Conservation (phyloP, 2,888 invertebrate species). For the Andrena trimmerana region DNA sequence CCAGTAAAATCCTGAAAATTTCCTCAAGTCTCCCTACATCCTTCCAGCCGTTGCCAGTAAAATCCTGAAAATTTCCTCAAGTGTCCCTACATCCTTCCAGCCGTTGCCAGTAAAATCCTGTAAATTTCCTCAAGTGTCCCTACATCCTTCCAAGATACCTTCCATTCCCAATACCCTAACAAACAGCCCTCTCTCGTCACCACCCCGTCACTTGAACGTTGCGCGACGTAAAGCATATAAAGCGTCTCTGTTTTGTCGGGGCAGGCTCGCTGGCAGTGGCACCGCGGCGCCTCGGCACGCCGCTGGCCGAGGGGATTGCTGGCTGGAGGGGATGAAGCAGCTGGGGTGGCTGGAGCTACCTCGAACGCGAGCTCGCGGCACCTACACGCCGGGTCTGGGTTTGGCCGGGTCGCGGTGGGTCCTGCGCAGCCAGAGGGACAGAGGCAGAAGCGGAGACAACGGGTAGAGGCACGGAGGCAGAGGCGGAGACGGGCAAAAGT, state of each 20-base stretch:
- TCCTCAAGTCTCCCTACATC: no score
- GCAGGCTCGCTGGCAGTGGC: conserved; percentile 22
- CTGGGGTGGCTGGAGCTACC: conserved; percentile 76
- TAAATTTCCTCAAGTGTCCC: neutral
- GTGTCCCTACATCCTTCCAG: no score
- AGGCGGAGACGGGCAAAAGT: conserved; percentile 38
- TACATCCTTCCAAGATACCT: no score
- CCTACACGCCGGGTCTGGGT: conserved; percentile 78
- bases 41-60: neutral
- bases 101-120: neutral
- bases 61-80: neutral
- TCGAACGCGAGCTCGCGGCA: conserved; percentile 76
- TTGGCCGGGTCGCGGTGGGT: conserved; percentile 79
- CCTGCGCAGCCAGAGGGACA: conserved; percentile 71
- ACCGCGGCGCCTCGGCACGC: conserved; percentile 29
- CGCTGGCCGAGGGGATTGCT: conserved; percentile 62
- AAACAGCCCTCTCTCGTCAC: no score
- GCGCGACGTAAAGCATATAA: no score
- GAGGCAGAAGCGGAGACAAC: conserved; percentile 37
- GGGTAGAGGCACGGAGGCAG: conserved; percentile 36
- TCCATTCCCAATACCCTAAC: no score
- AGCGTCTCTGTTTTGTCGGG: neutral
- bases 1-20: neutral
- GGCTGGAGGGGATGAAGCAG: conserved; percentile 69
- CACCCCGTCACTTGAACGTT: no score